Evolutionary conservation across 2,888 invertebrate genomes (phyloP).

Genomic region (Drosophila neonasuta): DNA sequence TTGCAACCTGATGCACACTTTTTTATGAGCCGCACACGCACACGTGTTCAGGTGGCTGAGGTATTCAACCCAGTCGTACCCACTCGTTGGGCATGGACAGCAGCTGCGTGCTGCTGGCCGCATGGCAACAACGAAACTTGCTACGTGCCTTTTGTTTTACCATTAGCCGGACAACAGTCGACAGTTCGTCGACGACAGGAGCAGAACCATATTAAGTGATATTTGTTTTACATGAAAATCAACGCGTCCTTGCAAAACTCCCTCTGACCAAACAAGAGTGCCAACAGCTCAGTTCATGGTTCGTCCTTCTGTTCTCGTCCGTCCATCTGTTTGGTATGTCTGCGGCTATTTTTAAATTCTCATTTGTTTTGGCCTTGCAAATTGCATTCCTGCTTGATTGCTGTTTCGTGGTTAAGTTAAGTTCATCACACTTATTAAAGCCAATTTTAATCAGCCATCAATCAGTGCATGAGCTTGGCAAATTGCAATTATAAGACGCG

Average conservation of each 20-base stretch:
- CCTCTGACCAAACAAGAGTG: slow-evolving; percentile 17
- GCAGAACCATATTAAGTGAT: slow-evolving; percentile 69
- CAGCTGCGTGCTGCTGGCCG: slow-evolving; percentile 45
- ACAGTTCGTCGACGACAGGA: slow-evolving; percentile 19
- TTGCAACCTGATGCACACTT: slow-evolving; percentile 71
- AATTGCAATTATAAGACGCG: slow-evolving; percentile 50
- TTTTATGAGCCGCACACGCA: slow-evolving; percentile 73
- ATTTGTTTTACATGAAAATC: slow-evolving; percentile 76
- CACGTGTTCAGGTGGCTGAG: slow-evolving; percentile 58
- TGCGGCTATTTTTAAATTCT: slow-evolving; percentile 43
- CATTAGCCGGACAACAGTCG: slow-evolving; percentile 59
- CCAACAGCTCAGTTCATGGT: neutral
- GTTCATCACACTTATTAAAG: slow-evolving; percentile 55
- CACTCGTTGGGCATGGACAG: slow-evolving; percentile 25
- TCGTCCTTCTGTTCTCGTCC: neutral
- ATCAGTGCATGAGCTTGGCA: slow-evolving; percentile 36
- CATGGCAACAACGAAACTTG: slow-evolving; percentile 23
- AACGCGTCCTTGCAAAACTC: slow-evolving; percentile 55
- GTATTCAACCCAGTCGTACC: neutral
- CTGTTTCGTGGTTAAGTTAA: slow-evolving; percentile 35
- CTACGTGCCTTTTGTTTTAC: slow-evolving; percentile 72
- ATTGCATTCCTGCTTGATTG: slow-evolving; percentile 54
- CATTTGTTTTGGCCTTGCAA: slow-evolving; percentile 55
- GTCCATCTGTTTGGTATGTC: slow-evolving; percentile 4
- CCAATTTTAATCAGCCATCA: slow-evolving; percentile 61